phyloP scores from a whole-genome alignment of 2,888 invertebrate species.

The Serrognathus titanus region DNA sequence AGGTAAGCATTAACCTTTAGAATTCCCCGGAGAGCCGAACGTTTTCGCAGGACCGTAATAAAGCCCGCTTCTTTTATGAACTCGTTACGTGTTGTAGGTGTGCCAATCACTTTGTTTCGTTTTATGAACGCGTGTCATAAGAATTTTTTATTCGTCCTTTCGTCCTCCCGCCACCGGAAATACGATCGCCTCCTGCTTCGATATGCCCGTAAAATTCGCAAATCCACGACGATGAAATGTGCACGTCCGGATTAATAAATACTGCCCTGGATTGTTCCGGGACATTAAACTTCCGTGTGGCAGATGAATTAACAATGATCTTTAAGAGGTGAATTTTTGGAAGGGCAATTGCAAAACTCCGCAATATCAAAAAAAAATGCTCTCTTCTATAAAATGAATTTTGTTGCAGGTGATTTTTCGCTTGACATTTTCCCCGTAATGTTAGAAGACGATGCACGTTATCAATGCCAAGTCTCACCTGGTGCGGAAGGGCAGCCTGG shows the following conservation, averaged over 20 bases:
- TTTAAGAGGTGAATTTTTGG: too few species aligned
- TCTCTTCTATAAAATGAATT: not conserved
- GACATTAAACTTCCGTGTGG: too few species aligned
- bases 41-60: slow-evolving; percentile 44
- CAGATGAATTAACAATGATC: too few species aligned
- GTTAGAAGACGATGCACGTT: slow-evolving; percentile 89
- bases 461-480: slow-evolving; percentile 92
- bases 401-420: slow-evolving; percentile 79
- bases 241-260: too few species aligned
- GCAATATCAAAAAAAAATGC: too few species aligned
- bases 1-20: slow-evolving; percentile 35
- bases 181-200: not conserved
- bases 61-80: slow-evolving; percentile 42
- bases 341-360: too few species aligned
- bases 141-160: not conserved
- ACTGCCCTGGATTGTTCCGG: too few species aligned
- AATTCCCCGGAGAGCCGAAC: slow-evolving; percentile 34
- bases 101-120: slow-evolving; percentile 34
- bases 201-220: too few species aligned
- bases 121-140: slow-evolving; percentile 19
- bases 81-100: slow-evolving; percentile 40
- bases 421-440: slow-evolving; percentile 86
- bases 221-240: too few species aligned
- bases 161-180: not conserved
- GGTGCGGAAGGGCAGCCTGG: slow-evolving; percentile 73